Percentiles rank a stretch among this genome's conserved stretches.
These are phyloP conservation scores for Sialis fuliginosa DNA, from an alignment of 2,888 invertebrate genomes.

Conservation along the genomic window DNA sequence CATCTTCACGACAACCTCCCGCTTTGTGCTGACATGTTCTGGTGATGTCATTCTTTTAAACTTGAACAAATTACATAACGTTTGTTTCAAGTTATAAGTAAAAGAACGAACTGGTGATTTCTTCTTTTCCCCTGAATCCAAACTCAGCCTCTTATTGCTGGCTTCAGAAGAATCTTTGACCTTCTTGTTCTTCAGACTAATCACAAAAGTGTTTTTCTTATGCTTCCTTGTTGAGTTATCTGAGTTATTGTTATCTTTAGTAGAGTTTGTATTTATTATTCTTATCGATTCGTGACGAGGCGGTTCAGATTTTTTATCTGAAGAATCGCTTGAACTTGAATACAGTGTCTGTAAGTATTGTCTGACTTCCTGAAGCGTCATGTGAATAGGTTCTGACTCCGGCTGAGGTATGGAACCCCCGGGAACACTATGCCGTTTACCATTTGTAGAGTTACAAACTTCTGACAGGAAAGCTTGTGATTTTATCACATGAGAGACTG, in stretches of 20 bases:
- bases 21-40: conserved; percentile 23
- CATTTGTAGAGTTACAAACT: conserved; percentile 20
- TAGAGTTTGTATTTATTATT: conserved; percentile 15
- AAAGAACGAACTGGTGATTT: conserved; percentile 48
- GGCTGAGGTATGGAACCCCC: conserved; percentile 40
- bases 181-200: conserved; percentile 43
- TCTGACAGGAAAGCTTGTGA: conserved; percentile 22
- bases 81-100: conserved; percentile 62
- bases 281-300: conserved; percentile 10
- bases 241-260: conserved; percentile 21
- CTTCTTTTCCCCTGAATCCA: conserved; percentile 31
- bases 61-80: conserved; percentile 69
- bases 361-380: conserved; percentile 70
- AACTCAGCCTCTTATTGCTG: conserved; percentile 11
- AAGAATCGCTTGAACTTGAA: conserved; percentile 55
- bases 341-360: conserved; percentile 69
- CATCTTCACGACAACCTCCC: conserved; percentile 9
- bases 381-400: conserved; percentile 59
- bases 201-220: conserved; percentile 36
- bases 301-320: conserved; percentile 23
- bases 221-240: conserved; percentile 29
- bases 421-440: conserved; percentile 51
- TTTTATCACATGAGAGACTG: conserved; percentile 22
- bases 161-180: conserved; percentile 24
- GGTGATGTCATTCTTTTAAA: conserved; percentile 39